phyloP scores from a whole-genome alignment of 2,888 invertebrate species.

The Trachelus tabidus region DNA sequence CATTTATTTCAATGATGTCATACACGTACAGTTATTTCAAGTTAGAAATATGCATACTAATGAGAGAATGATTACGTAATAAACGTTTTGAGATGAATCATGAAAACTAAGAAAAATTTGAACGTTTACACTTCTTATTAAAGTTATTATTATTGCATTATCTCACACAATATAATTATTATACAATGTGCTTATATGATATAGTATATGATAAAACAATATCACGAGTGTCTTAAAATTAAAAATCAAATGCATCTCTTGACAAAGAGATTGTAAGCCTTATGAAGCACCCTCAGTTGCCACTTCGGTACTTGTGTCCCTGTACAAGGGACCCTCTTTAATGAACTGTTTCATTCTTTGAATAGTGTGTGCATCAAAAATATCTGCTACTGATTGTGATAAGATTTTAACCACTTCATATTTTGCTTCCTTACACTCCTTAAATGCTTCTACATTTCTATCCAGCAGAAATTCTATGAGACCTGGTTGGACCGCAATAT shows the following conservation, averaged over 20 bases:
- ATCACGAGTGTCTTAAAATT: background rate
- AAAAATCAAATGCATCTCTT: background rate
- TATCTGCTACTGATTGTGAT: conserved; percentile 66
- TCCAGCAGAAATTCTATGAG: conserved; percentile 84
- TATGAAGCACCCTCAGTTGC: conserved; percentile 76
- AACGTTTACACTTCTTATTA: background rate
- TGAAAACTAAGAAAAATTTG: background rate
- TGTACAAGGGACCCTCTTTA: conserved; percentile 82
- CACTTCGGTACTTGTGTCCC: conserved; percentile 78
- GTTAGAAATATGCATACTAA: background rate
- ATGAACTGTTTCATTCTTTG: conserved; percentile 77
- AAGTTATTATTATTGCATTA: background rate
- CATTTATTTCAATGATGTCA: background rate
- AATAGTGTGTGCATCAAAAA: conserved; percentile 73
- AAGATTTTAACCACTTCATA: conserved; percentile 78
- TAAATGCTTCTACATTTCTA: conserved; percentile 76
- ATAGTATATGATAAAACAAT: background rate
- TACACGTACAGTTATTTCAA: background rate
- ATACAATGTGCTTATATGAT: no score
- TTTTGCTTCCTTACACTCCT: conserved; percentile 80
- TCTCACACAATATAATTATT: background rate
- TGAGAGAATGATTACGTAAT: background rate
- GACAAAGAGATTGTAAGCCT: background rate
- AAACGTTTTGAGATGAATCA: background rate
- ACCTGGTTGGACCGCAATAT: conserved; percentile 78